Evolutionary conservation across 2,113 vertebrate genomes (phyloP).

Genomic region (Alouatta palliata): DNA sequence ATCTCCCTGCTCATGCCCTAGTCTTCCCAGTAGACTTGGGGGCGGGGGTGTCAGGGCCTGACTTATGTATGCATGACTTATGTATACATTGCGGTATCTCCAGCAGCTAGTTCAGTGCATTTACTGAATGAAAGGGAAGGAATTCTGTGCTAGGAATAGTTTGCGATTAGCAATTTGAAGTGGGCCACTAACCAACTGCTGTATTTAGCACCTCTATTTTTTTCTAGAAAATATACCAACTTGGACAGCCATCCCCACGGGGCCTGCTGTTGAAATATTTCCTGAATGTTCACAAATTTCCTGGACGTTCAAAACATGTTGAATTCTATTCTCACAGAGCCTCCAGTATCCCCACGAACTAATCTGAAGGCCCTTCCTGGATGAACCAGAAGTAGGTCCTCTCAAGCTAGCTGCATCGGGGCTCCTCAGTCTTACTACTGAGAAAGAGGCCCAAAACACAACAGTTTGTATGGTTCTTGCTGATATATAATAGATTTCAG

Average conservation of each 20-base stretch:
- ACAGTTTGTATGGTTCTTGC: neutral
- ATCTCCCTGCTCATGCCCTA: too few species aligned
- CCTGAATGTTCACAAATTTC: constrained; percentile 24
- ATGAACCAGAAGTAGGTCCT: neutral
- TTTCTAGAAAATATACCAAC: constrained; percentile 52
- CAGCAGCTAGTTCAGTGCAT: neutral
- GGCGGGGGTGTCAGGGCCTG: neutral
- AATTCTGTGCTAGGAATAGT: neutral
- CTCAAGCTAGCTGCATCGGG: neutral
- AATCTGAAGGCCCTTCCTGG: neutral
- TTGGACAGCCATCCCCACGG: constrained; percentile 3
- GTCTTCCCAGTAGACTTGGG: neutral
- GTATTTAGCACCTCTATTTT: constrained; percentile 51
- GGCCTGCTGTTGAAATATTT: constrained; percentile 58
- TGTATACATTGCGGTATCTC: too few species aligned
- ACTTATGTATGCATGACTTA: too few species aligned
- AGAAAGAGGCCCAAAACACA: neutral
- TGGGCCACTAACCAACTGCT: constrained; percentile 53
- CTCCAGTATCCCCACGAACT: neutral
- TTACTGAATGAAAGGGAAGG: neutral
- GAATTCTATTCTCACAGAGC: neutral
- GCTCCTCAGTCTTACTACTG: neutral
- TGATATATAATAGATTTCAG: neutral
- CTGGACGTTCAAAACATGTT: constrained; percentile 24
- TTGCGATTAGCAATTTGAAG: constrained; percentile 62